These are phyloP conservation scores for Epinephelus malabaricus DNA, from an alignment of 2,797 vertebrate species.

Conservation along the genomic window DNA sequence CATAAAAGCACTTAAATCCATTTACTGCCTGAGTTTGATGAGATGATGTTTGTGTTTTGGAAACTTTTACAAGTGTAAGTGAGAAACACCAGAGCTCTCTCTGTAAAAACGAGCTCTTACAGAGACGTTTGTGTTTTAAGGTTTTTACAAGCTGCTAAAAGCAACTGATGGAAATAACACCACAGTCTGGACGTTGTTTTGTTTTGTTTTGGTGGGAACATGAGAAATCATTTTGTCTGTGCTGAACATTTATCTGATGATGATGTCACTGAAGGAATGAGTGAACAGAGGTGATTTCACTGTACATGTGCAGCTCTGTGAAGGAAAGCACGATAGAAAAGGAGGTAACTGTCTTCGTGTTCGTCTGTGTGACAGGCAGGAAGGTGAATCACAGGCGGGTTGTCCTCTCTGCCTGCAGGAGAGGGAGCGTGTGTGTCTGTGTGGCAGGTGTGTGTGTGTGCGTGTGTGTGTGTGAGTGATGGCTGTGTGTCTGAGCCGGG, in stretches of 20 bases:
- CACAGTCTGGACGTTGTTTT: neutral
- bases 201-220: neutral
- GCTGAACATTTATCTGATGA: slow-evolving; percentile 13
- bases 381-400: slow-evolving; percentile 61
- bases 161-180: slow-evolving; percentile 29
- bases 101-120: slow-evolving; percentile 9
- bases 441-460: slow-evolving; percentile 13
- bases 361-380: slow-evolving; percentile 35
- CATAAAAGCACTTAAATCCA: neutral
- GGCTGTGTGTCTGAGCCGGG: slow-evolving; percentile 67
- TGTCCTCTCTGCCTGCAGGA: slow-evolving; percentile 56
- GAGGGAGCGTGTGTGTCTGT: slow-evolving; percentile 29
- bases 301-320: neutral
- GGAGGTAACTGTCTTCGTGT: neutral
- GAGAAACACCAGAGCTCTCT: slow-evolving; percentile 6
- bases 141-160: slow-evolving; percentile 58
- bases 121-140: slow-evolving; percentile 23
- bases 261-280: neutral
- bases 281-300: neutral
- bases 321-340: slow-evolving; percentile 8
- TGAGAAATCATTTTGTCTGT: slow-evolving; percentile 23
- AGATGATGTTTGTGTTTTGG: slow-evolving; percentile 2
- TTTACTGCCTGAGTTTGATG: neutral
- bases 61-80: slow-evolving; percentile 26
- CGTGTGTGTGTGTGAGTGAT: slow-evolving; percentile 48